Conservation (phyloP, 2,888 invertebrate genomes). For the Gymnoscelis rufifasciata region DNA sequence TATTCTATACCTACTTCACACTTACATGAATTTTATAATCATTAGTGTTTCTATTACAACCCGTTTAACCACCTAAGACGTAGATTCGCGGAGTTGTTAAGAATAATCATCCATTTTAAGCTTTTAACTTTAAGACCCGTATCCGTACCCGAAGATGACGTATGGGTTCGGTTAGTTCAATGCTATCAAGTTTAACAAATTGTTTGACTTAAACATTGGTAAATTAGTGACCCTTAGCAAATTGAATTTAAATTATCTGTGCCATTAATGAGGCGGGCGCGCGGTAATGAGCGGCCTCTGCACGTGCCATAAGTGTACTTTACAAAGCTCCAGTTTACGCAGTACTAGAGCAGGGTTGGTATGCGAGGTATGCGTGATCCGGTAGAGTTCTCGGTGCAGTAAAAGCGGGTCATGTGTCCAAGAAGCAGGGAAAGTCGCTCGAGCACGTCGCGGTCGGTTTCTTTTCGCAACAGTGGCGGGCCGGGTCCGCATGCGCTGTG, state of each 20-base stretch:
- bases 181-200: conserved; percentile 19
- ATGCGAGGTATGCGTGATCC: conserved; percentile 23
- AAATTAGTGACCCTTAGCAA: conserved; percentile 16
- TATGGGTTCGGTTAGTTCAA: conserved; percentile 12
- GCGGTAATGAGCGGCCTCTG: conserved; percentile 3
- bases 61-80: conserved; percentile 17
- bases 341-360: not conserved
- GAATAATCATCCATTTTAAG: conserved; percentile 12
- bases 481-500: conserved; percentile 63
- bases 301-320: conserved; percentile 12
- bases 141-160: conserved; percentile 16
- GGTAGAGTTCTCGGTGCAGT: conserved; percentile 37
- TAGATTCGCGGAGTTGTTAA: conserved; percentile 4
- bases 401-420: conserved; percentile 67
- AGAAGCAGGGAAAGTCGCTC: conserved; percentile 65
- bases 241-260: conserved; percentile 14
- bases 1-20: conserved; percentile 2
- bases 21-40: conserved; percentile 8
- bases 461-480: conserved; percentile 63
- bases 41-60: conserved; percentile 13
- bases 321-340: conserved; percentile 29
- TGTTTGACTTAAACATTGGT: conserved; percentile 11
- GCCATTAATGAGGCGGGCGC: conserved; percentile 12
- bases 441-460: conserved; percentile 51
- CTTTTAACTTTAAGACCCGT: conserved; percentile 16